Percentiles rank a stretch among this genome's conserved stretches.
phyloP scores from a whole-genome alignment of 2,113 vertebrate species.

The Scatophagus argus region DNA sequence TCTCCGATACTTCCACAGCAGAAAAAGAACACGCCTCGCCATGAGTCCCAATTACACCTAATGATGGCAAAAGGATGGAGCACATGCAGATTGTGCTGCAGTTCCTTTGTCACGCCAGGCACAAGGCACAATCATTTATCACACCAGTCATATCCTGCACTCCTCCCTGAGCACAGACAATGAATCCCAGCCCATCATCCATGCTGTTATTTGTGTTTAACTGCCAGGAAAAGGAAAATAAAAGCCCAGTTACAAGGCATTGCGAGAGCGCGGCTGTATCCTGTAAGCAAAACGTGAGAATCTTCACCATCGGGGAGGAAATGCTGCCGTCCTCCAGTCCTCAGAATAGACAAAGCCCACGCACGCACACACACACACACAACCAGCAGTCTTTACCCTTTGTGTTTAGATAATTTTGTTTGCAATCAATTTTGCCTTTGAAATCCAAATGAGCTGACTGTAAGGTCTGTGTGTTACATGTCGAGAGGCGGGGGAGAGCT shows the following conservation, averaged over 20 bases:
- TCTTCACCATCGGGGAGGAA: constrained; percentile 66
- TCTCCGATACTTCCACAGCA: constrained; percentile 46
- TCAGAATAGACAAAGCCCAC: constrained; percentile 44
- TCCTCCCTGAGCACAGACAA: constrained; percentile 74
- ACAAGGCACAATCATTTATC: constrained; percentile 80
- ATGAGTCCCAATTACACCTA: constrained; percentile 84
- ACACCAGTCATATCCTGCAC: constrained; percentile 77
- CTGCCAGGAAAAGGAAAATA: constrained; percentile 80
- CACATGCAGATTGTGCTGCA: constrained; percentile 80
- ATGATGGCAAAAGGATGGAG: constrained; percentile 82
- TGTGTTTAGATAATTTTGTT: constrained; percentile 54
- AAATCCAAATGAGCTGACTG: constrained; percentile 71
- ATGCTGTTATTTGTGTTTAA: constrained; percentile 79
- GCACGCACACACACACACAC: constrained; percentile 6
- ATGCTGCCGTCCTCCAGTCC: constrained; percentile 46
- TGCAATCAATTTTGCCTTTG: constrained; percentile 78
- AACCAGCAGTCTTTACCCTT: constrained; percentile 27
- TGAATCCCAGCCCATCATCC: constrained; percentile 75
- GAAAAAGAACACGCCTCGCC: constrained; percentile 69
- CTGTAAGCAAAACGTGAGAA: constrained; percentile 67
- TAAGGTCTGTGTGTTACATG: constrained; percentile 69
- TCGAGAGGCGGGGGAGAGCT: constrained; percentile 69
- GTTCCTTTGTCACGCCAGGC: constrained; percentile 79
- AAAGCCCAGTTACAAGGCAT: constrained; percentile 69
- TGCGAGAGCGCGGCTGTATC: constrained; percentile 69